Base-by-base conservation (phyloP, 92 coral and sea anemone genomes). In the Paramuricea clavata region DNA sequence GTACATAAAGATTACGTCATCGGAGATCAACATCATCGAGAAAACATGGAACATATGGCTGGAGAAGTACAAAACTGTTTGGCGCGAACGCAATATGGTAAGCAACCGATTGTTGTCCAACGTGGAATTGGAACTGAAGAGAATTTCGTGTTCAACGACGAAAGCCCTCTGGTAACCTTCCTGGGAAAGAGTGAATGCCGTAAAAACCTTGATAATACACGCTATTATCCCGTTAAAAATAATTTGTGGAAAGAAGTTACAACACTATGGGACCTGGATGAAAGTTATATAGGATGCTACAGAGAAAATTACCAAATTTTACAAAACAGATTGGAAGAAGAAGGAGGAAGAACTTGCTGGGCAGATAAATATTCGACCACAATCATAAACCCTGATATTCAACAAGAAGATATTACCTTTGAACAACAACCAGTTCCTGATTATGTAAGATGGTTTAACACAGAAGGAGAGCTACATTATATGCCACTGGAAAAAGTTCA, bases 21-120 rank as follows among this genome's bases (percentile, higher is more conserved):
- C 49, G 92, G 92, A 12, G 92, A 89, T 78, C 21, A 56, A 6
- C 33, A n/a, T 13, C 92, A 89, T 69, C 59, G 59, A 10, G 92
- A 69, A 22, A 89, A 85, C 77, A 89, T 89, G 92, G 89, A 89
- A 72, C 56, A 25, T 23, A 84, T 77, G 81, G 89, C 92, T 8
- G 54, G 35, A 12, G 81, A 78, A 31, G 92, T 89, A 36, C 27
- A 76, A 31, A 39, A 42, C 1, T 83, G 88, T 61, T 28, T 83
- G 33, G 36, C 54, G 6, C 52, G 43, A n/a, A 68, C 92, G 16
- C 77, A 74, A 44, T 89, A 17, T 76, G 92, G 92, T 41, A 83
- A 88, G 9, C 77, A 64, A 30, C 88, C 88, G 19, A 80, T 87
- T 47, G 33, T 61, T 17, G 72, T 68, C 17, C 19, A 56, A 34